Evolutionary conservation across 2,888 invertebrate species (phyloP).

Genomic region (Cryptocheilus praepositus): DNA sequence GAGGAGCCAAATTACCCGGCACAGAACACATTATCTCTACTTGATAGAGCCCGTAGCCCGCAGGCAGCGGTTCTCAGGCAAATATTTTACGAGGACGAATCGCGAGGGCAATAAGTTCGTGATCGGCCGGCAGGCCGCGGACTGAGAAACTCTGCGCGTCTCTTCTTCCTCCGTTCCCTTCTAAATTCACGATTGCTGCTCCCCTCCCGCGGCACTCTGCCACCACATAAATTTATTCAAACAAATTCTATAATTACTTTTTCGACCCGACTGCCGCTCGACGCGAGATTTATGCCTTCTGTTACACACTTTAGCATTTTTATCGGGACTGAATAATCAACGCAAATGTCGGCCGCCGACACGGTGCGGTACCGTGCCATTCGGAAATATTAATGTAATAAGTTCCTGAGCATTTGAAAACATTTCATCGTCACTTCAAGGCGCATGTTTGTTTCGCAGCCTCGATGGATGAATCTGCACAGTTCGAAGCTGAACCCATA

Average conservation of each 20-base stretch:
- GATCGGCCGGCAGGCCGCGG: constrained; percentile 2
- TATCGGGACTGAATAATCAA: neutral
- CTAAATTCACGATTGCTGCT: constrained; percentile 63
- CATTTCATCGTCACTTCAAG: too few species aligned
- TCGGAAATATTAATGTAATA: too few species aligned
- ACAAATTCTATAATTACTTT: constrained; percentile 74
- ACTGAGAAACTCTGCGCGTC: constrained; percentile 59
- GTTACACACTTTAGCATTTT: constrained; percentile 24
- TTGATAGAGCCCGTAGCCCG: constrained; percentile 66
- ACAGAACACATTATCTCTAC: constrained; percentile 72
- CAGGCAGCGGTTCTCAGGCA: constrained; percentile 54
- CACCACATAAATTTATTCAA: constrained; percentile 71
- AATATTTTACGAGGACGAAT: constrained; percentile 28
- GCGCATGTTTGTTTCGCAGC: too few species aligned
- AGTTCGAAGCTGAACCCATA: too few species aligned
- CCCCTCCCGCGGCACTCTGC: constrained; percentile 34
- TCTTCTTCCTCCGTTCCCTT: constrained; percentile 50
- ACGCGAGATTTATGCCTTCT: constrained; percentile 58
- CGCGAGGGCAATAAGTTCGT: constrained; percentile 24
- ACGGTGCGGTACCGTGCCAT: too few species aligned
- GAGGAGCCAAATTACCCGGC: constrained; percentile 71
- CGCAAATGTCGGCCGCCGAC: too few species aligned
- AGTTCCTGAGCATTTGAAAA: too few species aligned
- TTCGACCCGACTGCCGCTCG: constrained; percentile 50
- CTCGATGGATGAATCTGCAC: too few species aligned